Evolutionary conservation across 2,797 vertebrate genomes (phyloP).

Genomic region (Moxostoma hubbsi): DNA sequence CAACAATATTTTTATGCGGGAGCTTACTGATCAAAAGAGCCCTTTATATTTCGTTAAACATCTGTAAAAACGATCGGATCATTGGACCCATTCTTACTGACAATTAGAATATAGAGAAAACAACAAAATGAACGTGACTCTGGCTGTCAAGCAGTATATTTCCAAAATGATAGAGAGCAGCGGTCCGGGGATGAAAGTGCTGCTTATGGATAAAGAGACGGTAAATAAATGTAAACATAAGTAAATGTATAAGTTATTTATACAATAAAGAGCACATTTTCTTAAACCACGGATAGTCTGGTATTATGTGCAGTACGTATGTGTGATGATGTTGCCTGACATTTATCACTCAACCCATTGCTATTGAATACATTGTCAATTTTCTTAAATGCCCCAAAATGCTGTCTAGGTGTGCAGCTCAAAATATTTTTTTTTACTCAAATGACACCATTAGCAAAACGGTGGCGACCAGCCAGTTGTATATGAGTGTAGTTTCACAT

Average conservation of each 20-base stretch:
- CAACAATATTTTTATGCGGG: conserved; percentile 24
- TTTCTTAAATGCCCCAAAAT: neutral
- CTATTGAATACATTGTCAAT: neutral
- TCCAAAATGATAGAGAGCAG: conserved; percentile 96
- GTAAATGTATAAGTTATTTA: neutral
- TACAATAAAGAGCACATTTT: neutral
- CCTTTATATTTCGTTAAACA: neutral
- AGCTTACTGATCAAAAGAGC: neutral
- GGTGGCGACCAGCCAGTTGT: too few relatives aligned
- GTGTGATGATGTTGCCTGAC: neutral
- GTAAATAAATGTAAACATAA: conserved; percentile 72
- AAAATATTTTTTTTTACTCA: neutral
- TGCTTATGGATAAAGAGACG: conserved; percentile 96
- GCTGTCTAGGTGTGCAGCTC: neutral
- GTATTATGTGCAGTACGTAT: neutral
- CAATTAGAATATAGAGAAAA: neutral
- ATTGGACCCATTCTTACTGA: neutral
- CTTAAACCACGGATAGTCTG: neutral
- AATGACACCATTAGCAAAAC: neutral
- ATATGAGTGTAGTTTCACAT: neutral
- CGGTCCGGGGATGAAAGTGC: conserved; percentile 94
- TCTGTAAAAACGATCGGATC: neutral
- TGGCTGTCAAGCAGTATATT: conserved; percentile 94
- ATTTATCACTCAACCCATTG: neutral
- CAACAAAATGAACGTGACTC: conserved; percentile 89